A percentile compares a stretch with the other conserved stretches of the same genome.
phyloP scores from a whole-genome alignment of 2,797 vertebrate genomes.

The Lepus townsendii region DNA sequence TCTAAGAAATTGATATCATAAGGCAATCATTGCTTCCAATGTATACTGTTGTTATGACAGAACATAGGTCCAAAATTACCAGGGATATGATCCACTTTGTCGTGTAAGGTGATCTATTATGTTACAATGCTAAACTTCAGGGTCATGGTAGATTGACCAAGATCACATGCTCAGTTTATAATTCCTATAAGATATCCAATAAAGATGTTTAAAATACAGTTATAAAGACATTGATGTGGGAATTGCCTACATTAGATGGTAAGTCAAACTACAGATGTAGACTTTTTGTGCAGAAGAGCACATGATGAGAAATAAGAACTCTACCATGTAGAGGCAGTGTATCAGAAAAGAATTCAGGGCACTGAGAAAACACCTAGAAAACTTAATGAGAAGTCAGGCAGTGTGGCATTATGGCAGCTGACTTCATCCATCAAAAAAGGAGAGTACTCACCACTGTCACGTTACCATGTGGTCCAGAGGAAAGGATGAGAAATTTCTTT shows the following conservation, averaged over 20 bases:
- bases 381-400: background rate
- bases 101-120: background rate
- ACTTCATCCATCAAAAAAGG: background rate
- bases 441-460: background rate
- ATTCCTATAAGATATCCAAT: background rate
- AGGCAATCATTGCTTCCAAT: background rate
- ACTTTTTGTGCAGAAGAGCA: background rate
- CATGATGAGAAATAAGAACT: background rate
- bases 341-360: background rate
- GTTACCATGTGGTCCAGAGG: background rate
- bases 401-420: fast-evolving
- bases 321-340: background rate
- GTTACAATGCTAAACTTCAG: slow-evolving; percentile 16
- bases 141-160: background rate
- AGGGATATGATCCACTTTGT: background rate
- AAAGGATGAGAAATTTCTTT: background rate
- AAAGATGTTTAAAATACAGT: background rate
- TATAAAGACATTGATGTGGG: background rate
- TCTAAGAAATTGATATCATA: background rate
- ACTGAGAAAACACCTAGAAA: background rate
- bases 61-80: background rate
- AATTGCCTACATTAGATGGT: background rate
- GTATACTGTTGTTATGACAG: background rate
- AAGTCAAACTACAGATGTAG: background rate
- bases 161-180: background rate